Percentiles rank a stretch among this genome's conserved stretches.
These are phyloP conservation scores for Echiichthys vipera DNA, from an alignment of 2,797 vertebrate genomes.

Conservation along the genomic window DNA sequence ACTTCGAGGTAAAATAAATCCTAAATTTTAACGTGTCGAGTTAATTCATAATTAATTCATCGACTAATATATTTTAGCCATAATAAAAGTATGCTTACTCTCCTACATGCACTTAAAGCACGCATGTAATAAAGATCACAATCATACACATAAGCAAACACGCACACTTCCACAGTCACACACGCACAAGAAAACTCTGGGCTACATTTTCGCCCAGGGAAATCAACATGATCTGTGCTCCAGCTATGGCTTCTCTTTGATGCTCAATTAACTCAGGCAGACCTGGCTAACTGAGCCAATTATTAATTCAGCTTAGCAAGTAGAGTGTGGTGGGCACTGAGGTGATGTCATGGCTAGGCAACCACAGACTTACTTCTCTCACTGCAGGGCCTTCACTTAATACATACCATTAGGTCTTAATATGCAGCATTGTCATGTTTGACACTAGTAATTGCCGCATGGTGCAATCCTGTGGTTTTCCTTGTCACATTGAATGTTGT, in stretches of 20 bases:
- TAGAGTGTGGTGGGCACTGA: slow-evolving; percentile 52
- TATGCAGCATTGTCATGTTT: slow-evolving; percentile 49
- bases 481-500: not conserved
- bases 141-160: slow-evolving; percentile 31
- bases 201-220: slow-evolving; percentile 63
- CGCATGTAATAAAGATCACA: slow-evolving; percentile 41
- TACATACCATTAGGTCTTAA: slow-evolving; percentile 44
- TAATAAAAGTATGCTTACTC: too few relatives aligned
- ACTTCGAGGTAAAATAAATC: too few relatives aligned
- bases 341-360: slow-evolving; percentile 55
- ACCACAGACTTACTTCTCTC: slow-evolving; percentile 32
- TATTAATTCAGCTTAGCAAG: slow-evolving; percentile 75
- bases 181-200: slow-evolving; percentile 35
- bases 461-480: slow-evolving; percentile 1
- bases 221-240: slow-evolving; percentile 76
- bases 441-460: slow-evolving; percentile 30
- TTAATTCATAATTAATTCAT: too few relatives aligned
- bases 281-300: slow-evolving; percentile 79
- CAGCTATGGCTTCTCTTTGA: slow-evolving; percentile 71
- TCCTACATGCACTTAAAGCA: too few relatives aligned
- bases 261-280: slow-evolving; percentile 82
- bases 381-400: slow-evolving; percentile 24
- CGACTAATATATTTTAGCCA: too few relatives aligned
- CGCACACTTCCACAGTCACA: slow-evolving; percentile 33
- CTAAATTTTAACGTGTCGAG: too few relatives aligned